Evolutionary conservation across 2,888 invertebrate genomes (phyloP).

Genomic region (Tiphia femorata): DNA sequence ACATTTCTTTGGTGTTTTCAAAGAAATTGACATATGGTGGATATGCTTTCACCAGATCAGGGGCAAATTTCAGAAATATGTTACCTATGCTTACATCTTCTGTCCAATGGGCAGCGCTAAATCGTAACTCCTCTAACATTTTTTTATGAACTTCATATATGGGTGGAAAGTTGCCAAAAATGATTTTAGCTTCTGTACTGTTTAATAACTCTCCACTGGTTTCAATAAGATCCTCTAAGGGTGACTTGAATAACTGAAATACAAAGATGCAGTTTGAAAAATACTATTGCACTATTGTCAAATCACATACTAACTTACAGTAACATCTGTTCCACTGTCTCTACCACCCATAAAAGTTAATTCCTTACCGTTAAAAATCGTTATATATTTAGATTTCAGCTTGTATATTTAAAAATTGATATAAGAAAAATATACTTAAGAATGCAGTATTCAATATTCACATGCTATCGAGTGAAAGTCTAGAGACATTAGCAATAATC

Average conservation of each 20-base stretch:
- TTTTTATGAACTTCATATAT: slow-evolving; percentile 94
- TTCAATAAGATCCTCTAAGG: slow-evolving; percentile 86
- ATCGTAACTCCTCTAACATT: slow-evolving; percentile 74
- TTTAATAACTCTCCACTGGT: slow-evolving; percentile 80
- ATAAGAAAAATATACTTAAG: too few relatives aligned
- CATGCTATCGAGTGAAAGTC: too few relatives aligned
- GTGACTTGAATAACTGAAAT: slow-evolving; percentile 91
- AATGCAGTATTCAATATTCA: too few relatives aligned
- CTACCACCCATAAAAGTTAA: background rate
- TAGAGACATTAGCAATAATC: too few relatives aligned
- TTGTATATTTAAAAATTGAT: too few relatives aligned
- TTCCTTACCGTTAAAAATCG: too few relatives aligned
- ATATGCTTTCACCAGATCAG: slow-evolving; percentile 92
- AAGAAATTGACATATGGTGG: slow-evolving; percentile 99
- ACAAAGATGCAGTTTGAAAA: slow-evolving; percentile 12
- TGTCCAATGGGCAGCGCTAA: slow-evolving; percentile 81
- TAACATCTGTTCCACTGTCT: background rate
- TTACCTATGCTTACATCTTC: slow-evolving; percentile 91
- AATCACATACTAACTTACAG: background rate
- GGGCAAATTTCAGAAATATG: slow-evolving; percentile 88
- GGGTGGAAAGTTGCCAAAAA: slow-evolving; percentile 95
- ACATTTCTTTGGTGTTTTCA: slow-evolving; percentile 95
- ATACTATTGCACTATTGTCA: background rate
- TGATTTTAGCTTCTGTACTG: slow-evolving; percentile 92
- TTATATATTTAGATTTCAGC: background rate